phyloP scores from a whole-genome alignment of 2,797 vertebrate species.

The Microctenopoma lineatum region DNA sequence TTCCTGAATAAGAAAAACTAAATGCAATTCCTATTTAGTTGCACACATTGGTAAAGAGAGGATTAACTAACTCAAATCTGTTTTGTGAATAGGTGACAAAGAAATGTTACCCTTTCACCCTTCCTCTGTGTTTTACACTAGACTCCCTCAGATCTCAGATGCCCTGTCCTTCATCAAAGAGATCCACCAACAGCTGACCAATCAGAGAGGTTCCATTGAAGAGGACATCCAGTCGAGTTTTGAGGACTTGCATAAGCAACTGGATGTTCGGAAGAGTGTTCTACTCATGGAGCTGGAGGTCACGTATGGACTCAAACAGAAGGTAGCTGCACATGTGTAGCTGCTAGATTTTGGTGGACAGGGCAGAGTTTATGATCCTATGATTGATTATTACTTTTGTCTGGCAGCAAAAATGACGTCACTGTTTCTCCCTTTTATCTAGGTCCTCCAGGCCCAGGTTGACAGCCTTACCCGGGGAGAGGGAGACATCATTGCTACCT shows the following conservation, averaged over 20 bases:
- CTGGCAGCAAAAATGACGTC: fast-evolving
- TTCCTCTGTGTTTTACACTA: constrained; percentile 52
- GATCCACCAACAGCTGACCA: constrained; percentile 93
- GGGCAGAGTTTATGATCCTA: neutral
- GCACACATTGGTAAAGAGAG: neutral
- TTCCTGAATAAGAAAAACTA: neutral
- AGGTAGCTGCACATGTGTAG: constrained; percentile 87
- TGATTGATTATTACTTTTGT: neutral
- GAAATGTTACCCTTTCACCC: too few relatives aligned
- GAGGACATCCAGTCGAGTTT: constrained; percentile 97
- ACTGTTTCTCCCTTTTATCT: constrained; percentile 3
- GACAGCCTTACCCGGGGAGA: constrained; percentile 90
- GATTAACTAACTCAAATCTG: neutral
- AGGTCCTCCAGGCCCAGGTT: constrained; percentile 96
- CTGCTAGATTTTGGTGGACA: neutral
- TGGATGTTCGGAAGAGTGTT: constrained; percentile 96
- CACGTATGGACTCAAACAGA: constrained; percentile 96
- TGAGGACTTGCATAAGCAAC: constrained; percentile 95
- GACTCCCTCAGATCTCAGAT: constrained; percentile 93
- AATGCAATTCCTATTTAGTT: neutral
- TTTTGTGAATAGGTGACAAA: neutral
- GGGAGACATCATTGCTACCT: constrained; percentile 87
- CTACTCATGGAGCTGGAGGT: constrained; percentile 98
- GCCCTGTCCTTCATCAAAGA: constrained; percentile 90
- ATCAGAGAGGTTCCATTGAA: constrained; percentile 93